phyloP scores from a whole-genome alignment of 2,797 vertebrate species.

The Enteromius paludinosus region DNA sequence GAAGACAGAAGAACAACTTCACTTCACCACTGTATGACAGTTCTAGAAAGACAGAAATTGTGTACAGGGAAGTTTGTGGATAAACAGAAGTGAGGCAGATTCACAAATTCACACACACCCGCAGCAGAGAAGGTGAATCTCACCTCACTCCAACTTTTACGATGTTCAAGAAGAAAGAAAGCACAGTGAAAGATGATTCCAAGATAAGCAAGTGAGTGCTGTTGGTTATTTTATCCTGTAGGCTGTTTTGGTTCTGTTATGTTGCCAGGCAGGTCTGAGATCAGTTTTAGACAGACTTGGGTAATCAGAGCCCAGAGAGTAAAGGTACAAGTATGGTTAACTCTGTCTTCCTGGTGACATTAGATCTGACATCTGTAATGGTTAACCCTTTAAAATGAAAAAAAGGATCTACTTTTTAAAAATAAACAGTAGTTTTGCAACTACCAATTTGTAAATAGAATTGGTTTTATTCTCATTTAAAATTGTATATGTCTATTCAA shows the following conservation, averaged over 20 bases:
- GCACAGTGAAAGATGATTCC: conserved; percentile 65
- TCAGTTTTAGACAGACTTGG: conserved; percentile 13
- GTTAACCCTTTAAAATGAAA: conserved; percentile 7
- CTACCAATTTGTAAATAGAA: not conserved
- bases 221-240: conserved; percentile 12
- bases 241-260: conserved; percentile 22
- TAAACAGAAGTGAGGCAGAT: conserved; percentile 47
- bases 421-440: not conserved
- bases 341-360: conserved; percentile 42
- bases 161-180: conserved; percentile 78
- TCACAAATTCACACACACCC: not conserved
- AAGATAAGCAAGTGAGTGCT: conserved; percentile 77
- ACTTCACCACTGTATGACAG: conserved; percentile 62
- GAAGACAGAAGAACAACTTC: conserved; percentile 50
- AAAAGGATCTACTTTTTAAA: not conserved
- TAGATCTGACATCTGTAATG: conserved; percentile 58
- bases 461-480: conserved; percentile 10
- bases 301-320: conserved; percentile 27
- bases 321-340: conserved; percentile 45
- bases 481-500: not conserved
- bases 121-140: conserved; percentile 59
- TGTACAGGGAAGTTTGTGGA: conserved; percentile 46
- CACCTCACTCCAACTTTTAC: conserved; percentile 58
- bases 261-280: conserved; percentile 19
- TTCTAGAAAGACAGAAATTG: conserved; percentile 58